A percentile compares a stretch with the other conserved stretches of the same genome.
Evolutionary conservation across 2,797 vertebrate genomes (phyloP).

Genomic region (Linurgus olivaceus): DNA sequence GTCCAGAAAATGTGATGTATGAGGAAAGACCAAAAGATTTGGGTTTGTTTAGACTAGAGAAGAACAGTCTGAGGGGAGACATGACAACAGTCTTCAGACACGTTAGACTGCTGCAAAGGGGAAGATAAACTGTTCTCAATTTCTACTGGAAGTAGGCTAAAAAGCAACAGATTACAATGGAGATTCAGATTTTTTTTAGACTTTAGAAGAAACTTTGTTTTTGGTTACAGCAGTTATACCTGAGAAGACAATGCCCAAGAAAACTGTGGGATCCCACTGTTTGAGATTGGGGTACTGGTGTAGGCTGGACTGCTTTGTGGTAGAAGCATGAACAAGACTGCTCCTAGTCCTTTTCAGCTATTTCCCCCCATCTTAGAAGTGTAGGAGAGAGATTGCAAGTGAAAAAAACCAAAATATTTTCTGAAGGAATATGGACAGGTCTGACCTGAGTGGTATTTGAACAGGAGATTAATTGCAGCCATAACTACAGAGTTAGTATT

Average conservation of each 20-base stretch:
- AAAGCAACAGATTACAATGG: neutral
- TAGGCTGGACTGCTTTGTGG: neutral
- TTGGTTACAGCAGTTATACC: slow-evolving; percentile 29
- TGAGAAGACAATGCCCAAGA: slow-evolving; percentile 3
- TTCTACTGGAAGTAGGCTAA: slow-evolving; percentile 20
- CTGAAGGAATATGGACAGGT: neutral
- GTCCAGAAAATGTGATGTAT: slow-evolving; percentile 60
- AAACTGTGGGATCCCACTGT: neutral
- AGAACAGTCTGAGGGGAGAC: slow-evolving; percentile 48
- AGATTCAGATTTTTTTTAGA: neutral
- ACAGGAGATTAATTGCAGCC: neutral
- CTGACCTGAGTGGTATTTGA: neutral
- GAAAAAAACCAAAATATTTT: neutral
- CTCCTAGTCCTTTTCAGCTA: neutral
- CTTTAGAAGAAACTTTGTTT: neutral
- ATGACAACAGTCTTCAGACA: slow-evolving; percentile 61
- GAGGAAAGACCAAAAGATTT: slow-evolving; percentile 60
- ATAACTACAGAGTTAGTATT: neutral
- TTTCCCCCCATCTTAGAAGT: neutral
- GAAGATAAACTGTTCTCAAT: slow-evolving; percentile 37
- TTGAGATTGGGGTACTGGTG: neutral
- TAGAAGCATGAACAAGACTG: neutral
- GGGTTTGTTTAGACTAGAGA: slow-evolving; percentile 65
- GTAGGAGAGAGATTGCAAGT: neutral
- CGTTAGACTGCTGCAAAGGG: neutral